Evolutionary conservation across 2,113 vertebrate genomes (phyloP).

Genomic region (Tylochromis polylepis): DNA sequence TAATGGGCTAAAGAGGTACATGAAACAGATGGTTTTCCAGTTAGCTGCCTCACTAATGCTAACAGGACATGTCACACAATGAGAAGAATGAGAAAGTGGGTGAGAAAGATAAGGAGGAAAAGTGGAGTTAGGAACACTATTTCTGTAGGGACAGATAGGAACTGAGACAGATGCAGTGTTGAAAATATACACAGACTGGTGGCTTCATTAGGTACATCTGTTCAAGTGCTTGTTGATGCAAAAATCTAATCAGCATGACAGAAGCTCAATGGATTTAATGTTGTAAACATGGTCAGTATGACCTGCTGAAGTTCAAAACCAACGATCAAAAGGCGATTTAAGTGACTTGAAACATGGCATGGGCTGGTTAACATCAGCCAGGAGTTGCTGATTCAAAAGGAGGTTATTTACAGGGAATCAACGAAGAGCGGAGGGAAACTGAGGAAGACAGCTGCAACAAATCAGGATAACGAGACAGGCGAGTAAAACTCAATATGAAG

Average conservation of each 20-base stretch:
- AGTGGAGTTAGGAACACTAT: not conserved
- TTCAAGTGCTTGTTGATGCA: not conserved
- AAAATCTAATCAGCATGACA: not conserved
- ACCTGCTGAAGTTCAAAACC: not conserved
- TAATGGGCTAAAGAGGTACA: slow-evolving; percentile 58
- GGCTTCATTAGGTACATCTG: not conserved
- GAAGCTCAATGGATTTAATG: not conserved
- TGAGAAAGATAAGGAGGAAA: slow-evolving; percentile 10
- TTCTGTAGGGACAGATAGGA: not conserved
- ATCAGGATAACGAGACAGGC: not conserved
- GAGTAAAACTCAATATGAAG: not conserved
- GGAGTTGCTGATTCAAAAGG: not conserved
- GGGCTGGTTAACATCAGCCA: not conserved
- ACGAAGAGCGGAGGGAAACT: not conserved
- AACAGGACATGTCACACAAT: slow-evolving; percentile 48
- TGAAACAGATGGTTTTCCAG: slow-evolving; percentile 56
- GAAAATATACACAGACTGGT: not conserved
- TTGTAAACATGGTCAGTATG: not conserved
- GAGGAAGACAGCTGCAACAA: not conserved
- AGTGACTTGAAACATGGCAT: not conserved
- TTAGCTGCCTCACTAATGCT: slow-evolving; percentile 52
- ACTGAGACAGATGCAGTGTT: not conserved
- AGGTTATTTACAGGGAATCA: not conserved
- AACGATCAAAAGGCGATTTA: not conserved
- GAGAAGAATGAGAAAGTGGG: not conserved